Evolutionary conservation across 2,797 vertebrate genomes (phyloP).

Genomic region (Alfaro cultratus): DNA sequence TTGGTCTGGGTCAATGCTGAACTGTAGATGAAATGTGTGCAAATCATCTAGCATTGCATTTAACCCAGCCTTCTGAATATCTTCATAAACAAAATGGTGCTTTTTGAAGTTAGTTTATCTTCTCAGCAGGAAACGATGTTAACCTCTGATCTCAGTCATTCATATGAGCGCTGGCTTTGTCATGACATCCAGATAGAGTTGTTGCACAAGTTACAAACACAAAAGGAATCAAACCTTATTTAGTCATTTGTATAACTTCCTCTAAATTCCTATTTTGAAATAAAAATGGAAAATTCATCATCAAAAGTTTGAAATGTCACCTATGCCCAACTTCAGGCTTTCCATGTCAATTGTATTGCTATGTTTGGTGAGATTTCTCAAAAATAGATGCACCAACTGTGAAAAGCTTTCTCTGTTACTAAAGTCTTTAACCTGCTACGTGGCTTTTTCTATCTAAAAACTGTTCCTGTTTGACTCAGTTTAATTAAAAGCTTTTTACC

Average conservation of each 20-base stretch:
- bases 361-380: neutral
- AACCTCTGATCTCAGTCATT: slow-evolving; percentile 14
- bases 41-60: neutral
- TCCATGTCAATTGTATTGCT: neutral
- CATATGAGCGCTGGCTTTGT: neutral
- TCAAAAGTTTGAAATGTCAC: neutral
- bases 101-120: neutral
- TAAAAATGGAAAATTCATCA: slow-evolving; percentile 12
- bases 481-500: neutral
- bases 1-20: neutral
- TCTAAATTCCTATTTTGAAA: slow-evolving; percentile 22
- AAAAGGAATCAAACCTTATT: neutral
- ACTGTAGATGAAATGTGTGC: neutral
- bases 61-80: neutral
- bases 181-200: slow-evolving; percentile 2
- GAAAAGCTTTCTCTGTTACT: neutral
- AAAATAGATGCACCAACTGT: neutral
- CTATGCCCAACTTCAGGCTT: neutral
- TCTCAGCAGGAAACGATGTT: neutral
- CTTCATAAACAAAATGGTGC: neutral
- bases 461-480: neutral
- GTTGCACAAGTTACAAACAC: neutral
- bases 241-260: slow-evolving; percentile 9
- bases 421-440: neutral
- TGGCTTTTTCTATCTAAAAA: neutral